phyloP scores from a whole-genome alignment of 2,888 invertebrate genomes.

The Ceriagrion tenellum region DNA sequence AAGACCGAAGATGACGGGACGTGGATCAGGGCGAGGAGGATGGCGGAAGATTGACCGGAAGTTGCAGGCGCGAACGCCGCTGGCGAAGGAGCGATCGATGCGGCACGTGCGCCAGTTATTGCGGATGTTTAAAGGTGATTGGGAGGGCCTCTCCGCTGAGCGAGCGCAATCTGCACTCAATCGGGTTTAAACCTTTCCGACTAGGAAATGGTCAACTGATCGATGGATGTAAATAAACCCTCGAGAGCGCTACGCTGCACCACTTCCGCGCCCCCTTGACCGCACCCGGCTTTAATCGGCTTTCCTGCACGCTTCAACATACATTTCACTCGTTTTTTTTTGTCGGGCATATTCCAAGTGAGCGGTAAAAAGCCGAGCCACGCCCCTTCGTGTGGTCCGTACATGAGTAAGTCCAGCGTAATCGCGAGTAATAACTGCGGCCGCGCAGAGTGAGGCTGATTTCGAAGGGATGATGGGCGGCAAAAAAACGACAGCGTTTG shows the following conservation, averaged over 20 bases:
- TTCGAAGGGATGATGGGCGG: not conserved
- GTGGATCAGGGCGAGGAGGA: not conserved
- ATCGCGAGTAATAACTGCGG: not conserved
- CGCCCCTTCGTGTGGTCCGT: not conserved
- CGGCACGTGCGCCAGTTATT: not conserved
- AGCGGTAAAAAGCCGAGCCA: not conserved
- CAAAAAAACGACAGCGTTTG: not conserved
- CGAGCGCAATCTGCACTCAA: not conserved
- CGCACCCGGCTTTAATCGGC: not conserved
- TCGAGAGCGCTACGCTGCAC: not conserved
- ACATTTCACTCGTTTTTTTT: not conserved
- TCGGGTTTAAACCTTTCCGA: not conserved
- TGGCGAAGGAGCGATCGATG: not conserved
- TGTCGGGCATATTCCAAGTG: not conserved
- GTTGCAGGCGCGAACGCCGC: not conserved
- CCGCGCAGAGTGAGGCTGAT: not conserved
- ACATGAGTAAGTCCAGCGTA: not conserved
- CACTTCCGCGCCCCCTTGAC: not conserved
- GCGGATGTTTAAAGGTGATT: slow-evolving; percentile 28
- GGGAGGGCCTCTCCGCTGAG: not conserved
- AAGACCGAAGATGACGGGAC: not conserved
- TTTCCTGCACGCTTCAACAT: not conserved
- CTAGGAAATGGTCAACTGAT: not conserved
- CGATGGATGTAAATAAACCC: slow-evolving; percentile 18
- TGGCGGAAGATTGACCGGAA: not conserved